These are phyloP conservation scores for Ridgeia piscesae DNA, from an alignment of 1,140 invertebrate genomes.

Conservation along the genomic window DNA sequence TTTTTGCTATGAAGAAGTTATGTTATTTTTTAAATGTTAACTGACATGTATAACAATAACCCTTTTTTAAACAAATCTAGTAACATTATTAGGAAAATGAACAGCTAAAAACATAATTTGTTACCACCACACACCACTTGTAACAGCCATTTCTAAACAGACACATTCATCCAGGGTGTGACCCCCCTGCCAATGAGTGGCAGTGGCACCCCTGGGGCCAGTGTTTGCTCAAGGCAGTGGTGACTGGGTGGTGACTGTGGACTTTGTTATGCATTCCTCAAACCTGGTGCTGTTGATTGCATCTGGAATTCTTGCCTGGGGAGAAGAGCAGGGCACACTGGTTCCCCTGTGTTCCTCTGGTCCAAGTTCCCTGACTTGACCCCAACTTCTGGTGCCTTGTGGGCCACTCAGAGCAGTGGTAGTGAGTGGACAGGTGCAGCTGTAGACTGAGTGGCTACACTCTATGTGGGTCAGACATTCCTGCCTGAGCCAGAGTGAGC, in stretches of 20 bases:
- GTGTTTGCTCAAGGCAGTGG: not conserved
- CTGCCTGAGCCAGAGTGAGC: not conserved
- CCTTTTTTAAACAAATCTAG: no score
- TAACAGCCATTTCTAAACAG: not conserved
- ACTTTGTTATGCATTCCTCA: not conserved
- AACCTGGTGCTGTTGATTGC: not conserved
- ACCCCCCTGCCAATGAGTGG: not conserved
- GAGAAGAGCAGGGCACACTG: not conserved
- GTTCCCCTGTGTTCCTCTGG: not conserved
- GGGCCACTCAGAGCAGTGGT: not conserved
- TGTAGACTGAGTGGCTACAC: not conserved
- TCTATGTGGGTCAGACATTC: not conserved
- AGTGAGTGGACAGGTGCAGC: not conserved
- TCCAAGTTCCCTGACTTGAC: not conserved
- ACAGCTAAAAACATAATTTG: no score
- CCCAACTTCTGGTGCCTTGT: not conserved
- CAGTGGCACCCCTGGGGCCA: not conserved
- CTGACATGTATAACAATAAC: no score
- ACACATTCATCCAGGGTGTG: not conserved
- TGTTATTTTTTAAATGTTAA: no score
- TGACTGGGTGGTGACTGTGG: no score
- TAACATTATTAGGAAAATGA: no score
- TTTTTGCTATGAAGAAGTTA: no score
- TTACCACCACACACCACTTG: not conserved
- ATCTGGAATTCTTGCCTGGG: not conserved